These are phyloP conservation scores for Macroglossus sobrinus DNA, from an alignment of 2,113 vertebrate species.

Conservation along the genomic window DNA sequence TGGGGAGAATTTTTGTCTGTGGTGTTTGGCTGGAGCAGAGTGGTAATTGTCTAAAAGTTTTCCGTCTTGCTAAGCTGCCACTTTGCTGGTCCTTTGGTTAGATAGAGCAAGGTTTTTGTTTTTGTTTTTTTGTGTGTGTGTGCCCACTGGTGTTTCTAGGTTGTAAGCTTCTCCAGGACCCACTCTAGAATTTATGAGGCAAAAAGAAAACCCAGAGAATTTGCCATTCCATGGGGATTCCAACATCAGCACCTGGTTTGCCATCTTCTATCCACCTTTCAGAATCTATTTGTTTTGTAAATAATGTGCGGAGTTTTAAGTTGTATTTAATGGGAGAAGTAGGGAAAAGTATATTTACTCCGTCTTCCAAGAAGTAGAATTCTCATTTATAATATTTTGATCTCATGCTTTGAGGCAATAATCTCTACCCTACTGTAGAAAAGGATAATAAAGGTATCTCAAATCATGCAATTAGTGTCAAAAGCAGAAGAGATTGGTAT, in stretches of 20 bases:
- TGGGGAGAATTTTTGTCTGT: neutral
- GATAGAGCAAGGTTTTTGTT: neutral
- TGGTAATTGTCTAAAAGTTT: neutral
- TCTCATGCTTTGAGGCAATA: neutral
- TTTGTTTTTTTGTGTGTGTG: too few species aligned
- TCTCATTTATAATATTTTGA: constrained; percentile 18
- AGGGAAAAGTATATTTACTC: neutral
- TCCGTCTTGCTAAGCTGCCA: neutral
- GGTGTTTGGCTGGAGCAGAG: neutral
- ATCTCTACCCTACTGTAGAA: neutral
- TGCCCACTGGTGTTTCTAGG: neutral
- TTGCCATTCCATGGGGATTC: neutral
- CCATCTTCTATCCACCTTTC: neutral
- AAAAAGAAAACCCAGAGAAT: neutral
- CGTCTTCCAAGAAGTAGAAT: neutral
- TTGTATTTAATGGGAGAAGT: neutral
- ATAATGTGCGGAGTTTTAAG: neutral
- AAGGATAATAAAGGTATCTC: neutral
- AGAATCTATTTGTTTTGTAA: neutral
- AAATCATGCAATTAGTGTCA: neutral
- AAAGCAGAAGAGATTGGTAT: neutral
- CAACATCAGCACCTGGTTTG: neutral
- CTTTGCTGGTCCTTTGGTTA: neutral
- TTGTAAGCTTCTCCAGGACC: neutral
- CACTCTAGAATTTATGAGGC: neutral